phyloP scores from a whole-genome alignment of 2,888 invertebrate species.

The Lymantria monacha region DNA sequence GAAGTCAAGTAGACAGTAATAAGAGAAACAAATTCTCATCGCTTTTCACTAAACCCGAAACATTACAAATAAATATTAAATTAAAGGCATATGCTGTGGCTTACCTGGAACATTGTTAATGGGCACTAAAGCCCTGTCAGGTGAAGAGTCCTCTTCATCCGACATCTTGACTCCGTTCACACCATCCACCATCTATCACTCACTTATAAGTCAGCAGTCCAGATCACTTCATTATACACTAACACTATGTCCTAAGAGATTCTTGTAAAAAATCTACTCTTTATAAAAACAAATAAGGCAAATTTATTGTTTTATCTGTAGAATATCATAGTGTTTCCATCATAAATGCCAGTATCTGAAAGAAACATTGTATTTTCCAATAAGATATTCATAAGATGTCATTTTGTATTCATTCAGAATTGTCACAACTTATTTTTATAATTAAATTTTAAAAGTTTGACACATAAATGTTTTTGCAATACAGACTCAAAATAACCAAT shows the following conservation, averaged over 20 bases:
- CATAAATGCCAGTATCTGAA: slow-evolving; percentile 26
- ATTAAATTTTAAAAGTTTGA: too few species aligned
- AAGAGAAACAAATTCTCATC: too few species aligned
- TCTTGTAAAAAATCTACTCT: slow-evolving; percentile 49
- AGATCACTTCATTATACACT: slow-evolving; percentile 49
- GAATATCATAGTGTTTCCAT: slow-evolving; percentile 24
- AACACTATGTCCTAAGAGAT: slow-evolving; percentile 50
- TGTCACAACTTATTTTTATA: too few species aligned
- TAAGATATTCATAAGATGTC: too few species aligned
- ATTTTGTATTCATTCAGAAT: too few species aligned
- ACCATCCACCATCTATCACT: slow-evolving; percentile 40
- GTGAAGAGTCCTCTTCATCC: slow-evolving; percentile 75
- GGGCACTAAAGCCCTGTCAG: slow-evolving; percentile 68
- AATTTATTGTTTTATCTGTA: slow-evolving; percentile 31
- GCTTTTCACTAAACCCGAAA: too few species aligned
- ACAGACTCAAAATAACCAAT: too few species aligned
- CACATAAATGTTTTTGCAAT: too few species aligned
- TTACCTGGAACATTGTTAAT: slow-evolving; percentile 74
- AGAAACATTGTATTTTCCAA: slow-evolving; percentile 1
- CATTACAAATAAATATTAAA: too few species aligned
- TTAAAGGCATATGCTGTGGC: slow-evolving; percentile 7
- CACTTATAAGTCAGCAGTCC: slow-evolving; percentile 21
- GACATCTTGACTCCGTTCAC: slow-evolving; percentile 59
- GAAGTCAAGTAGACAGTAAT: too few species aligned
- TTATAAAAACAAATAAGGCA: slow-evolving; percentile 47